Base-by-base conservation (phyloP, 2,113 vertebrate genomes). In the Megaceryle maxima region DNA sequence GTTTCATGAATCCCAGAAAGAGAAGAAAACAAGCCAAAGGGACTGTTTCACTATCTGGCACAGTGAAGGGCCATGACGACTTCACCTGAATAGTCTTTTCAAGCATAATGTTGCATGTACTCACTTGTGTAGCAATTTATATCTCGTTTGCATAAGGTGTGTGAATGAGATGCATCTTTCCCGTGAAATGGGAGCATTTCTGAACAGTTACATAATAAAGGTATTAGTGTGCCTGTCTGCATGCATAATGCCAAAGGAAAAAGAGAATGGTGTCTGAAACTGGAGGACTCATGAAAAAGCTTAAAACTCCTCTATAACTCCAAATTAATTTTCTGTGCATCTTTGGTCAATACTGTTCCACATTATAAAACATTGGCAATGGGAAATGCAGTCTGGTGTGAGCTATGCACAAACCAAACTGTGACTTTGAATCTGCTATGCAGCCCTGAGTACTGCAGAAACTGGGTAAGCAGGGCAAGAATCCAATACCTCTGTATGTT, bases 61-160 rank as follows among this genome's bases (percentile, higher is more conserved):
- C 26, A 41, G 73, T 75, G 81, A 95, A 95, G 72, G 90, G 88
- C 90, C 72, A 24, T 87, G 88, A 92, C 3, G 14, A 75, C 78
- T 94, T 94, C 77, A 91, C 37, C 69, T 78, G 62, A 94, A 87
- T 64, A 73, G n/a, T 35, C 84, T 95, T 93, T 85, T 76, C 63
- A 76, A 53, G 83, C 8, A 56, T 55, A 85, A 53, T 5, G 6
- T 59, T 89, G 94, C 95, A 8, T 80, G 89, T 91, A 81, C 64
- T 97, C 46, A 73, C 93, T 97, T 93, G 68, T 87, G 82, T 44
- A 88, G 77, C 59, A 94, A 90, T 95, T 97, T 96, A 83, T 84
- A 77, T 70, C 77, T 90, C n/a, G 92, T 96, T 94, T 97, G 87
- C 63, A 67, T 94, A 95, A 88, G 77, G 76, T 85, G 67, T 94